Percentiles rank a stretch among this genome's conserved stretches.
These are phyloP conservation scores for Diacarnus erythraeanus DNA, from an alignment of 37 sponge, comb jelly and placozoan genomes.

Conservation along the genomic window DNA sequence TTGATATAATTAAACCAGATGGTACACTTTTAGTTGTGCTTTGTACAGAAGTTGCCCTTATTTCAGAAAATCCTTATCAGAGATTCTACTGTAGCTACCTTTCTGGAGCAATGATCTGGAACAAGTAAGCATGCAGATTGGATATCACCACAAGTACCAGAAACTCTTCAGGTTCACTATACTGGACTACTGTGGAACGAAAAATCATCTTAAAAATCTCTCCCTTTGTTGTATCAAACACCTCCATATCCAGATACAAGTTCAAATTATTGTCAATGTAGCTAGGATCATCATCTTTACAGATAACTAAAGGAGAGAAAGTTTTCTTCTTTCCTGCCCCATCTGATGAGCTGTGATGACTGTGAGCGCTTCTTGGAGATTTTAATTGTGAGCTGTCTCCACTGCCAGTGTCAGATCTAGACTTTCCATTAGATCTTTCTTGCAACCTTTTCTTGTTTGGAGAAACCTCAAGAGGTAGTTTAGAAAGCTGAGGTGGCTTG, in stretches of 20 bases:
- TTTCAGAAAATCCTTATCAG: background rate
- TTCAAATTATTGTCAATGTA: conserved; percentile 63
- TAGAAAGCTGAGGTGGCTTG: background rate
- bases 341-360: background rate
- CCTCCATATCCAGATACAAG: conserved; percentile 50
- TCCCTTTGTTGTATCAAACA: conserved; percentile 39
- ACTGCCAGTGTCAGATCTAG: background rate
- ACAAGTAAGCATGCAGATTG: conserved; percentile 35
- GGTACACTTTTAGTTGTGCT: too few relatives aligned
- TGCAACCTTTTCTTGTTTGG: background rate
- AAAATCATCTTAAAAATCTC: conserved; percentile 58
- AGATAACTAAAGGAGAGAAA: conserved; percentile 10
- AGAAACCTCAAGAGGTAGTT: background rate
- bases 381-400: background rate
- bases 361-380: background rate
- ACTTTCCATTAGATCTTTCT: background rate
- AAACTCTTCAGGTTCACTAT: conserved; percentile 2
- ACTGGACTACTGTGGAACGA: conserved; percentile 29
- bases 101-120: conserved; percentile 42
- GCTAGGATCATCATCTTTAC: conserved; percentile 44
- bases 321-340: background rate
- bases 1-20: background rate
- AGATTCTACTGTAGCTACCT: conserved; percentile 19
- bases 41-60: background rate
- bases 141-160: conserved; percentile 38